These are phyloP conservation scores for Drosophila cognata DNA, from an alignment of 2,888 invertebrate genomes.

Conservation along the genomic window DNA sequence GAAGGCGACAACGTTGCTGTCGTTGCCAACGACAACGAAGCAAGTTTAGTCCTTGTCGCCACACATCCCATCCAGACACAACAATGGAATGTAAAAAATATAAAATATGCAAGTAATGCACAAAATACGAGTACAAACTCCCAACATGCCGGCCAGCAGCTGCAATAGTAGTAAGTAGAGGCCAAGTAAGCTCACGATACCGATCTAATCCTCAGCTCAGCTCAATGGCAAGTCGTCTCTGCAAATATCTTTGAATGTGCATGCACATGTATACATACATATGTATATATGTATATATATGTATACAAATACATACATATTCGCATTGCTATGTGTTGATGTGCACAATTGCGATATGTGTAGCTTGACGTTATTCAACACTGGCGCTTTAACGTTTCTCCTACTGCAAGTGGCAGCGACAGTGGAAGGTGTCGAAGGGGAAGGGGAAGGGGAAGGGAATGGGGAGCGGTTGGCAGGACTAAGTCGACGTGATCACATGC, in stretches of 20 bases:
- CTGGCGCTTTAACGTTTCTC: constrained; percentile 19
- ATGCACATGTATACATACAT: not conserved
- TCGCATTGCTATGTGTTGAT: constrained; percentile 8
- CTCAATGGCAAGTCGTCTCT: constrained; percentile 33
- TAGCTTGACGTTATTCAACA: constrained; percentile 70
- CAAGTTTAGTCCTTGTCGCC: constrained; percentile 53
- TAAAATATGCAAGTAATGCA: constrained; percentile 62
- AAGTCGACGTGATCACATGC: constrained; percentile 70
- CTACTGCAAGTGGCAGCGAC: not conserved
- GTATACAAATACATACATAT: not conserved
- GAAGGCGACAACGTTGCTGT: constrained; percentile 59
- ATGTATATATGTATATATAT: not conserved
- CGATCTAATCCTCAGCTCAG: constrained; percentile 29
- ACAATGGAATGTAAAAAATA: constrained; percentile 11
- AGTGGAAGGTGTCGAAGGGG: not conserved
- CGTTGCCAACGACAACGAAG: constrained; percentile 51
- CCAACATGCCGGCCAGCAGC: constrained; percentile 20
- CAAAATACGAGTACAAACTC: constrained; percentile 48
- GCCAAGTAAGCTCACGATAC: constrained; percentile 31
- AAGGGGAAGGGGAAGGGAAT: not conserved
- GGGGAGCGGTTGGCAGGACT: constrained; percentile 8
- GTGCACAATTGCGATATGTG: constrained; percentile 50
- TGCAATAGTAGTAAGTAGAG: constrained; percentile 27
- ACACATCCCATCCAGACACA: constrained; percentile 15
- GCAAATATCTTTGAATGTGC: constrained; percentile 3